Conservation (phyloP, 2,888 invertebrate species). For the Eucera pruinosa region DNA sequence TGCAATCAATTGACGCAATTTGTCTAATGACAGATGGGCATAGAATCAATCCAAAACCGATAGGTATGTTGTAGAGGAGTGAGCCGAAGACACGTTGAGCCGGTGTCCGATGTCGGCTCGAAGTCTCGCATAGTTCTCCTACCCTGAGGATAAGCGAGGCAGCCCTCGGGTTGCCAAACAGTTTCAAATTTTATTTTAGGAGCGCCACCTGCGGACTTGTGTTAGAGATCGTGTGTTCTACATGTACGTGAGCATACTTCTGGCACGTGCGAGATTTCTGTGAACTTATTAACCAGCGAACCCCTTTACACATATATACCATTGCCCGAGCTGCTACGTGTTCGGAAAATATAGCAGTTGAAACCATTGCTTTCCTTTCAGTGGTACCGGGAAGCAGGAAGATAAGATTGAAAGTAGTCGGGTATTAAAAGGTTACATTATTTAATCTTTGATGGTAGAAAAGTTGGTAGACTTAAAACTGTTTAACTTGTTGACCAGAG, state of each 20-base stretch:
- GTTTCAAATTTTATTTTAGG: constrained; percentile 80
- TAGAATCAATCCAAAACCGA: constrained; percentile 26
- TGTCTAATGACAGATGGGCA: background rate
- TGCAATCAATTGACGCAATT: background rate
- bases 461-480: background rate
- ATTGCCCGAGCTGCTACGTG: background rate
- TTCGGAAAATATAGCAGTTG: too few relatives aligned
- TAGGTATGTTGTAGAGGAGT: constrained; percentile 45
- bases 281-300: constrained; percentile 34
- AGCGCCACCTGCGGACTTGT: constrained; percentile 80
- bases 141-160: constrained; percentile 49
- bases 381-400: background rate
- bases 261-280: constrained; percentile 62
- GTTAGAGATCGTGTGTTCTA: constrained; percentile 71
- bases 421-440: too few relatives aligned
- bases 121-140: constrained; percentile 59
- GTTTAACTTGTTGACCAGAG: background rate
- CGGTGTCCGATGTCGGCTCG: constrained; percentile 62
- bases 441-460: too few relatives aligned
- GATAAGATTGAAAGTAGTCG: background rate
- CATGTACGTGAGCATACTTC: constrained; percentile 54
- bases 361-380: background rate
- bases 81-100: constrained; percentile 42
- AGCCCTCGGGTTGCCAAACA: constrained; percentile 76
- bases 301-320: constrained; percentile 11